Percentiles rank a stretch among this genome's conserved stretches.
phyloP scores from a whole-genome alignment of 2,113 vertebrate species.

The Leucosticte australis region DNA sequence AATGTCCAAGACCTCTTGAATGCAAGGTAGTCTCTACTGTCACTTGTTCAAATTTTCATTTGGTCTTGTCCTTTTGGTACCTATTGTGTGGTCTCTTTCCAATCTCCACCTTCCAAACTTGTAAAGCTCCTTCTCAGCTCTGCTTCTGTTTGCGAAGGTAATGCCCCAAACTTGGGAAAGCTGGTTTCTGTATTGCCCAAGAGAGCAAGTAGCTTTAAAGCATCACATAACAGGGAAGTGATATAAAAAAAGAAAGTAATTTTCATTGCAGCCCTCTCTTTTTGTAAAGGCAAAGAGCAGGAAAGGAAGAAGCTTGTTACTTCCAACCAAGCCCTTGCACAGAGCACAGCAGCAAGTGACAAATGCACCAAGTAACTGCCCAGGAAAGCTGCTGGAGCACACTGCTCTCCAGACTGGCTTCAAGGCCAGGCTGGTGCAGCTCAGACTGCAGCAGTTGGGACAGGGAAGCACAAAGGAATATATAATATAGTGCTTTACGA shows the following conservation, averaged over 20 bases:
- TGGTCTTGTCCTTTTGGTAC: background rate
- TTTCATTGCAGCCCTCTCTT: background rate
- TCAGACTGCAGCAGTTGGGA: background rate
- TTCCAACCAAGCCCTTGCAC: background rate
- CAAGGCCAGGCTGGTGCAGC: background rate
- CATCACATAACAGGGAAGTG: fast-evolving
- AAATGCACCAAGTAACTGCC: background rate
- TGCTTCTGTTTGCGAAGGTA: background rate
- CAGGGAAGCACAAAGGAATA: background rate
- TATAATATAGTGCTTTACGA: background rate
- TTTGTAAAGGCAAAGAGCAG: background rate
- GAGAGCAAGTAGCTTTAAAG: background rate
- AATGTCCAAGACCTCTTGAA: background rate
- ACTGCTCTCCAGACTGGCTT: background rate
- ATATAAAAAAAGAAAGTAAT: background rate
- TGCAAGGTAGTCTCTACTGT: background rate
- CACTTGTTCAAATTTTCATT: background rate
- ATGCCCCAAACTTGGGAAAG: background rate
- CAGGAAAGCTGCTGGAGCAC: background rate
- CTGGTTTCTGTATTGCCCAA: background rate
- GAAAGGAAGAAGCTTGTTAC: background rate
- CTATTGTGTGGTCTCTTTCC: background rate
- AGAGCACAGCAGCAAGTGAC: background rate
- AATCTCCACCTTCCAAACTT: background rate
- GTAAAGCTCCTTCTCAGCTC: background rate